Evolutionary conservation across 2,797 vertebrate genomes (phyloP).

Genomic region (Atherinosoma microstoma): DNA sequence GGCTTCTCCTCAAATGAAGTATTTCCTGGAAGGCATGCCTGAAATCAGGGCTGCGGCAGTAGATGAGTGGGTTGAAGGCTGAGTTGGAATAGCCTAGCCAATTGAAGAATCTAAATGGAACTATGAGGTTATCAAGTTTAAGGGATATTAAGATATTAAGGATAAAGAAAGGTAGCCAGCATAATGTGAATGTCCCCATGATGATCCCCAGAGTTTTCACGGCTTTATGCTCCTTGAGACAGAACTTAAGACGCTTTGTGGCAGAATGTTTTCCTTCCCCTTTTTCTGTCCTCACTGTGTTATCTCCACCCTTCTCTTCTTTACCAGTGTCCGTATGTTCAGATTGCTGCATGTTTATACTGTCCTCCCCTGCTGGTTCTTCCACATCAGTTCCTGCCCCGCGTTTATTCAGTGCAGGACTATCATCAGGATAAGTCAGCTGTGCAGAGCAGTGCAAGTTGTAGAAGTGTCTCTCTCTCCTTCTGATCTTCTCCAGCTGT

Average conservation of each 20-base stretch:
- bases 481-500: conserved; percentile 94
- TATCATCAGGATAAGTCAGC: conserved; percentile 42
- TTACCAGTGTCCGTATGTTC: neutral
- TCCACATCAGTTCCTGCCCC: conserved; percentile 21
- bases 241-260: conserved; percentile 85
- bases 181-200: conserved; percentile 97
- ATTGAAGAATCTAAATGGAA: conserved; percentile 90
- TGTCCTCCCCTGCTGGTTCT: conserved; percentile 43
- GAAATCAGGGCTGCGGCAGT: conserved; percentile 96
- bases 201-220: conserved; percentile 97
- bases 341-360: conserved; percentile 45
- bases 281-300: conserved; percentile 38
- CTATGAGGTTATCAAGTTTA: conserved; percentile 75
- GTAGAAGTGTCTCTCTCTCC: conserved; percentile 86
- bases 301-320: conserved; percentile 36
- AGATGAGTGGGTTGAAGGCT: conserved; percentile 96
- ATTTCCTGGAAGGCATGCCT: conserved; percentile 95
- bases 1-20: conserved; percentile 80
- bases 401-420: conserved; percentile 45
- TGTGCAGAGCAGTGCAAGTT: conserved; percentile 74
- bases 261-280: conserved; percentile 58
- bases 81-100: conserved; percentile 98
- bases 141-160: conserved; percentile 89
- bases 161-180: conserved; percentile 98
- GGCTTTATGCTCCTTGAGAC: conserved; percentile 95